Evolutionary conservation across 2,888 invertebrate genomes (phyloP).

Genomic region (Drosophila algonquin): DNA sequence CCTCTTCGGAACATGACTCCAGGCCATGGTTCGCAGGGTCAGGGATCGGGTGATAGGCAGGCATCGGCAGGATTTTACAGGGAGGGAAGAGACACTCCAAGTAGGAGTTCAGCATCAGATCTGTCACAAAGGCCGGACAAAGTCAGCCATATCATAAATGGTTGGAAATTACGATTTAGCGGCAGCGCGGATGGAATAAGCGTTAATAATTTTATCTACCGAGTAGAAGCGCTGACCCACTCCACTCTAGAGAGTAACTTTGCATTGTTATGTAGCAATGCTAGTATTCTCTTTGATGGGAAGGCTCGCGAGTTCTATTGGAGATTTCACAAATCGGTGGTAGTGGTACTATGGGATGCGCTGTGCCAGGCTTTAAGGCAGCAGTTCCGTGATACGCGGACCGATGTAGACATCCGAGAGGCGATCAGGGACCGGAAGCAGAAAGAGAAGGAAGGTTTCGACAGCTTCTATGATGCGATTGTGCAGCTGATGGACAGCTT

Average conservation of each 20-base stretch:
- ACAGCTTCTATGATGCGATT: background rate
- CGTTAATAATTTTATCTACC: background rate
- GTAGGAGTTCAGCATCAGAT: background rate
- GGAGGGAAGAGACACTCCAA: too few relatives aligned
- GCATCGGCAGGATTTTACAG: too few relatives aligned
- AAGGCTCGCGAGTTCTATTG: constrained; percentile 1
- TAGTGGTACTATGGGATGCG: background rate
- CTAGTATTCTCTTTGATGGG: background rate
- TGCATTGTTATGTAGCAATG: background rate
- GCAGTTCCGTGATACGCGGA: background rate
- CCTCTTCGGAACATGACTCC: too few relatives aligned
- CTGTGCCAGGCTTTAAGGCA: background rate
- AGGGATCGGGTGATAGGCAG: too few relatives aligned
- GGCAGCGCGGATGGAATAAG: background rate
- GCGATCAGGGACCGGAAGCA: too few relatives aligned
- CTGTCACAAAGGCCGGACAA: constrained; percentile 1
- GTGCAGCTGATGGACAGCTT: background rate
- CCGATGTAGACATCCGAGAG: too few relatives aligned
- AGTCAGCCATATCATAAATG: constrained; percentile 3
- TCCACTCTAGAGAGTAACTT: background rate
- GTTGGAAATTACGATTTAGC: background rate
- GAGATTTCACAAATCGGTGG: background rate
- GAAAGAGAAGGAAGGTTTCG: background rate
- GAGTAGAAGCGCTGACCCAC: background rate
- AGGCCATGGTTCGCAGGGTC: too few relatives aligned